Percentiles rank a stretch among this genome's conserved stretches.
Evolutionary conservation across 2,888 invertebrate genomes (phyloP).

Genomic region (Apotomis turbidana): DNA sequence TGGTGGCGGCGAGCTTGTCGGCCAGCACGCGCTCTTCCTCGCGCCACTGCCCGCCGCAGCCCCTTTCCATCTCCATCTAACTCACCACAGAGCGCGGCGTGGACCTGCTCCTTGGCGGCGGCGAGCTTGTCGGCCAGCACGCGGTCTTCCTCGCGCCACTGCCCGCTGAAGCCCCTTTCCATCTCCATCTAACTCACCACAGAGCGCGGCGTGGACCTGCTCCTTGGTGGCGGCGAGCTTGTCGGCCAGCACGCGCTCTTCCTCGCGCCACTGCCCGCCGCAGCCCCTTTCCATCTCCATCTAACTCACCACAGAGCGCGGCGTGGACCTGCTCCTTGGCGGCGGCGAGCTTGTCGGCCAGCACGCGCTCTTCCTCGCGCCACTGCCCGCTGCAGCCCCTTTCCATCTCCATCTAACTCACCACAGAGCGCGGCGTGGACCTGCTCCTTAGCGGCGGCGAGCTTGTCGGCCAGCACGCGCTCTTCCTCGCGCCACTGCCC

Average conservation of each 20-base stretch:
- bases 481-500: constrained; percentile 89
- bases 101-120: constrained; percentile 86
- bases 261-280: constrained; percentile 87
- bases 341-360: constrained; percentile 86
- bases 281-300: constrained; percentile 57
- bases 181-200: constrained; percentile 82
- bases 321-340: constrained; percentile 88
- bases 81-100: constrained; percentile 91
- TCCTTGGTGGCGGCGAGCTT: constrained; percentile 86
- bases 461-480: constrained; percentile 86
- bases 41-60: constrained; percentile 86
- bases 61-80: constrained; percentile 46
- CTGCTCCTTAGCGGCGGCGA: constrained; percentile 84
- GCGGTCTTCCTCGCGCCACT: constrained; percentile 89
- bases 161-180: constrained; percentile 78
- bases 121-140: constrained; percentile 87
- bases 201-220: constrained; percentile 90
- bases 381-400: constrained; percentile 85
- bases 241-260: constrained; percentile 87
- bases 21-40: constrained; percentile 88
- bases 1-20: constrained; percentile 84
- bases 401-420: no score
- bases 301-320: constrained; percentile 88
- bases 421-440: constrained; percentile 94
- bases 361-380: constrained; percentile 86